Evolutionary conservation across 2,113 vertebrate species (phyloP).

Genomic region (Paramormyrops kingsleyae): DNA sequence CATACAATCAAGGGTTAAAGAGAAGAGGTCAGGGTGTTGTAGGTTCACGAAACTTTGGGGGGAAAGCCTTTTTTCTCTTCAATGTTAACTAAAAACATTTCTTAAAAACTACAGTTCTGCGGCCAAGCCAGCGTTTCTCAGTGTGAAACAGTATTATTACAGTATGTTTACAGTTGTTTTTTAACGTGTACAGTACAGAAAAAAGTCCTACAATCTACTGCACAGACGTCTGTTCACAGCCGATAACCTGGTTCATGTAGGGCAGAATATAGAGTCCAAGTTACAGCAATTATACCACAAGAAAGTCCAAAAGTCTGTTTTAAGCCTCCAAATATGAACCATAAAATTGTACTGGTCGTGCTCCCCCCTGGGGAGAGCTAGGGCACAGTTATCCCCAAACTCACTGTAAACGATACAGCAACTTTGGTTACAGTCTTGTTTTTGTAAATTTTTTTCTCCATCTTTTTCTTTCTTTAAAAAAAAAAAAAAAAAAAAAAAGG

Average conservation of each 20-base stretch:
- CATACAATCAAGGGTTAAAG: constrained; percentile 99
- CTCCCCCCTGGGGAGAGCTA: constrained; percentile 62
- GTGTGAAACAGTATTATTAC: constrained; percentile 79
- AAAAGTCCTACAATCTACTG: constrained; percentile 95
- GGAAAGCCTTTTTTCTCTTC: constrained; percentile 90
- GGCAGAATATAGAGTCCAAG: constrained; percentile 73
- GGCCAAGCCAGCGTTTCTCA: constrained; percentile 74
- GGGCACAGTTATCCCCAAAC: constrained; percentile 84
- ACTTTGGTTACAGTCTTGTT: constrained; percentile 82
- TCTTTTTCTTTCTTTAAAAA: constrained; percentile 61
- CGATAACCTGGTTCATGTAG: constrained; percentile 73
- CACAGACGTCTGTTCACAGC: constrained; percentile 85
- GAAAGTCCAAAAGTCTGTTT: constrained; percentile 71
- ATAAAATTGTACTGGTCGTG: constrained; percentile 53
- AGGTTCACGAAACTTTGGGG: constrained; percentile 99
- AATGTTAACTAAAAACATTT: constrained; percentile 94
- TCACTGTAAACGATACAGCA: constrained; percentile 90
- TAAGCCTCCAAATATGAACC: constrained; percentile 56
- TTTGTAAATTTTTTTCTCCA: constrained; percentile 54
- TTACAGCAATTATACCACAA: constrained; percentile 82
- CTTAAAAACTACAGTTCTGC: constrained; percentile 90
- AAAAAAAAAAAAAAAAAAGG: constrained; percentile 70
- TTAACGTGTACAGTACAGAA: constrained; percentile 92
- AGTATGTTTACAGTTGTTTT: constrained; percentile 84
- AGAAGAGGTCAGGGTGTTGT: constrained; percentile 99